phyloP scores from a whole-genome alignment of 2,113 vertebrate genomes.

The Parus major region DNA sequence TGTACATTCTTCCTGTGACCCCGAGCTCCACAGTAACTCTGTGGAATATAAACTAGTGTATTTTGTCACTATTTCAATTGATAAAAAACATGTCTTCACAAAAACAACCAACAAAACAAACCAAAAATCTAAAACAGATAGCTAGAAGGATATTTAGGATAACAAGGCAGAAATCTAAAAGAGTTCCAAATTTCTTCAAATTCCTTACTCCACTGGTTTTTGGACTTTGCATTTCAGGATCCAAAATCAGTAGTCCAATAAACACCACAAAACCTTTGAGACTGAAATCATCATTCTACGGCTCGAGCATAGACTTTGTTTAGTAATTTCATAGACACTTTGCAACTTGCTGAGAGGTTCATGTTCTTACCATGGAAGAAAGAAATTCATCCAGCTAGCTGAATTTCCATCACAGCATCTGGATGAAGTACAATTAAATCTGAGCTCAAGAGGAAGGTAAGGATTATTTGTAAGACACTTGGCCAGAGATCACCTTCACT shows the following conservation, averaged over 20 bases:
- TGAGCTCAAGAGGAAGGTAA: neutral
- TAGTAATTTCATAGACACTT: neutral
- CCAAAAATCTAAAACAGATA: neutral
- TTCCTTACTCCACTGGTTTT: neutral
- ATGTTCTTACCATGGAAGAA: neutral
- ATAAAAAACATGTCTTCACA: neutral
- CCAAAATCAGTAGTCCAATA: neutral
- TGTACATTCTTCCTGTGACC: neutral
- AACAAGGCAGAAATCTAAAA: neutral
- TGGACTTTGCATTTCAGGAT: neutral
- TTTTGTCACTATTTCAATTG: neutral
- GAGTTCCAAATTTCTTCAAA: neutral
- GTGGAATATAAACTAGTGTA: neutral
- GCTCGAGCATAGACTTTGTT: neutral
- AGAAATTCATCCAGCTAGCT: neutral
- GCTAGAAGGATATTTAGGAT: neutral
- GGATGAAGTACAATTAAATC: neutral
- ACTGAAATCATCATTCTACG: neutral
- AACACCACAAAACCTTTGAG: neutral
- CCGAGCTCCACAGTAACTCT: neutral
- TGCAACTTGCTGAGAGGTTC: neutral
- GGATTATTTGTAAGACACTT: neutral
- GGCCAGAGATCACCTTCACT: neutral
- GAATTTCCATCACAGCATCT: neutral
- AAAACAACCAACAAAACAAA: neutral